phyloP scores from a whole-genome alignment of 2,113 vertebrate genomes.

The Alouatta palliata region DNA sequence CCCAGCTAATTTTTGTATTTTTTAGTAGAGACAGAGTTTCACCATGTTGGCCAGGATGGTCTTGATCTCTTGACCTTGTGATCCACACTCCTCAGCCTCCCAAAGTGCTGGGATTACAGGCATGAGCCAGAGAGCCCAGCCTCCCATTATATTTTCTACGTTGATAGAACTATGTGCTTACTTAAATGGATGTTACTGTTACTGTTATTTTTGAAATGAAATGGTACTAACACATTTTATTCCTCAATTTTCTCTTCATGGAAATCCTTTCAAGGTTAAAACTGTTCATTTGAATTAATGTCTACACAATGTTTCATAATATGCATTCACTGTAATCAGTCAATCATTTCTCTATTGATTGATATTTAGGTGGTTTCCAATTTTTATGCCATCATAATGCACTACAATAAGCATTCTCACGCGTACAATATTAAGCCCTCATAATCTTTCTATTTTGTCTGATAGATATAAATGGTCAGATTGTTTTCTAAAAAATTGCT shows the following conservation, averaged over 20 bases:
- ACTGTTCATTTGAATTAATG: neutral
- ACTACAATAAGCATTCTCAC: neutral
- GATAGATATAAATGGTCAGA: neutral
- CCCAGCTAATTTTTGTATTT: too few species aligned
- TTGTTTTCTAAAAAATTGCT: neutral
- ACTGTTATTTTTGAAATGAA: neutral
- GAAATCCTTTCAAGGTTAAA: neutral
- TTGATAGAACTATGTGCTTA: neutral
- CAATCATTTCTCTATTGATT: neutral
- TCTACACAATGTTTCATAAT: neutral
- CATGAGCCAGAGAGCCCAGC: too few species aligned
- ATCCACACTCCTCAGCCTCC: too few species aligned
- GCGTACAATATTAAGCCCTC: neutral
- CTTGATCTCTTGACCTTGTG: too few species aligned
- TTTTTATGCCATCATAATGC: neutral
- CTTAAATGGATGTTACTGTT: neutral
- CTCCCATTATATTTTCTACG: neutral
- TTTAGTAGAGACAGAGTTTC: too few species aligned
- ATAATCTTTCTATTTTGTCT: neutral
- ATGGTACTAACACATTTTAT: neutral
- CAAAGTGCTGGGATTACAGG: too few species aligned
- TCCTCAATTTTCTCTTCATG: neutral
- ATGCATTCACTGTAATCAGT: neutral
- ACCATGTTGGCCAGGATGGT: too few species aligned
- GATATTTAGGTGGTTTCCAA: neutral